Conservation (phyloP, 2,797 vertebrate genomes). For the Sarcophilus harrisii region DNA sequence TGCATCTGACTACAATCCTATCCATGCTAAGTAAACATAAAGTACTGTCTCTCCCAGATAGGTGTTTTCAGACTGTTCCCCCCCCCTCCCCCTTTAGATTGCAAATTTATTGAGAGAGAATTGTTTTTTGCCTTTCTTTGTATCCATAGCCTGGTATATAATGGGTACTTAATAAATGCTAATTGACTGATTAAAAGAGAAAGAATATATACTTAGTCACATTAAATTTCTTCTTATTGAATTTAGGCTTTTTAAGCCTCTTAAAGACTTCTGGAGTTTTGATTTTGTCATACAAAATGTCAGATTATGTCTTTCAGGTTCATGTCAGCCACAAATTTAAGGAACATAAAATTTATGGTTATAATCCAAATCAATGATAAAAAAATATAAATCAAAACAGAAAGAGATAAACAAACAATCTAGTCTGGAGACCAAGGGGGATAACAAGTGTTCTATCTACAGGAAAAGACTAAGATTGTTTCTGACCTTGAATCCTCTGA, state of each 20-base stretch:
- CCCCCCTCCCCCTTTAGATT: neutral
- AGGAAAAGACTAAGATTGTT: neutral
- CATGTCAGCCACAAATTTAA: neutral
- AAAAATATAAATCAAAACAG: neutral
- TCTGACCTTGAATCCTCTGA: neutral
- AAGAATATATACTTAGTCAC: neutral
- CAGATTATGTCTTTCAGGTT: neutral
- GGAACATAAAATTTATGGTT: neutral
- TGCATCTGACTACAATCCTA: neutral
- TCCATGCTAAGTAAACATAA: neutral
- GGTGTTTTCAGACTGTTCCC: neutral
- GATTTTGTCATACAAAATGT: neutral
- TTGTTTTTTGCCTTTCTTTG: neutral
- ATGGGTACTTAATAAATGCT: neutral
- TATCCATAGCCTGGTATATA: neutral
- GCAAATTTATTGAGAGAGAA: neutral
- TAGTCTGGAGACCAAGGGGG: neutral
- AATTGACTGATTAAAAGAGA: neutral
- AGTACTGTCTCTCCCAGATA: neutral
- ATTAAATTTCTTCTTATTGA: neutral
- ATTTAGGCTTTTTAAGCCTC: neutral
- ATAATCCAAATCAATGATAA: neutral
- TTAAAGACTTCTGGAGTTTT: neutral
- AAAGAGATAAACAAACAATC: neutral
- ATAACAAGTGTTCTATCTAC: neutral